Evolutionary conservation across 2,797 vertebrate species (phyloP).

Genomic region (Picus viridis): DNA sequence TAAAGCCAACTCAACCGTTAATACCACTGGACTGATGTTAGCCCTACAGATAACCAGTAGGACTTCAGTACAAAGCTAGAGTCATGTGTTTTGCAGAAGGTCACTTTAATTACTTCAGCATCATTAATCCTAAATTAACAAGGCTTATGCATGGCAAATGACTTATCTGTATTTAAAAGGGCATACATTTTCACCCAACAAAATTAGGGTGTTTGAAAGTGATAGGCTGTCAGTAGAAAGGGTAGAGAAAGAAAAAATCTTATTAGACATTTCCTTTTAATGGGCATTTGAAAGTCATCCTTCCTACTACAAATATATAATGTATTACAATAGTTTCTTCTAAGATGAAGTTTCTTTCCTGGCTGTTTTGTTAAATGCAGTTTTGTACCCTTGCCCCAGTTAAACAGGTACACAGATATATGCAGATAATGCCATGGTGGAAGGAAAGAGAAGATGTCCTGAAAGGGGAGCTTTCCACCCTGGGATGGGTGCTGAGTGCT

Average conservation of each 20-base stretch:
- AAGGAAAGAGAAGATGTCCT: background rate
- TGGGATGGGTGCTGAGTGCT: background rate
- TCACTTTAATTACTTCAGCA: slow-evolving; percentile 64
- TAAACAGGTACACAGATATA: background rate
- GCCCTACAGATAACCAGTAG: slow-evolving; percentile 24
- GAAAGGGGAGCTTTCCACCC: background rate
- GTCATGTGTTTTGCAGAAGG: slow-evolving; percentile 22
- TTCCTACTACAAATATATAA: background rate
- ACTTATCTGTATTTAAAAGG: slow-evolving; percentile 35
- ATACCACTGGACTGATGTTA: background rate
- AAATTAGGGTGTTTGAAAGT: slow-evolving; percentile 39
- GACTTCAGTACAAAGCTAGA: background rate
- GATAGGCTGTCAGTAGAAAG: slow-evolving; percentile 29
- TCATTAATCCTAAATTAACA: slow-evolving; percentile 66
- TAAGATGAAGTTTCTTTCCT: background rate
- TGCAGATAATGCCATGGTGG: background rate
- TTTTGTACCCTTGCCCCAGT: background rate
- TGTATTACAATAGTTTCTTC: background rate
- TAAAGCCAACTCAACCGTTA: background rate
- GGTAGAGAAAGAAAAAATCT: slow-evolving; percentile 1
- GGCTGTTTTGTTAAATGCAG: background rate
- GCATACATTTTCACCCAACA: slow-evolving; percentile 3
- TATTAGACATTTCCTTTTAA: background rate
- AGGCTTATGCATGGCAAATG: slow-evolving; percentile 20
- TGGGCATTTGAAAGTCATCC: slow-evolving; percentile 37